phyloP scores from a whole-genome alignment of 2,113 vertebrate species.

The Choloepus hoffmanni region DNA sequence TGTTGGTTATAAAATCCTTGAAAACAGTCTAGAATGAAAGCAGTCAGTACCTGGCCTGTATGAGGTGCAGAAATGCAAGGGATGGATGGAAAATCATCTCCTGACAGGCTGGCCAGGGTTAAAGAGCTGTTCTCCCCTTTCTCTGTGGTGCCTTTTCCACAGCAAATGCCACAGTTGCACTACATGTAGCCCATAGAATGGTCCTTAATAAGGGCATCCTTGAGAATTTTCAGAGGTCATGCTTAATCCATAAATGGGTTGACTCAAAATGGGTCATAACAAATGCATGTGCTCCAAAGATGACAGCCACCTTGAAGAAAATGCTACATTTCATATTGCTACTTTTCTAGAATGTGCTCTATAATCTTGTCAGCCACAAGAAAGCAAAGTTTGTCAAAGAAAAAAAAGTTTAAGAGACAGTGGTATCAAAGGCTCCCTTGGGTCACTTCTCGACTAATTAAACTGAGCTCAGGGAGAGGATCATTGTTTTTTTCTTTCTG shows the following conservation, averaged over 20 bases:
- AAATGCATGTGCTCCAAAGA: not conserved
- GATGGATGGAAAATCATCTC: not conserved
- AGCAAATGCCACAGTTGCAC: not conserved
- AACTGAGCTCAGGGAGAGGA: not conserved
- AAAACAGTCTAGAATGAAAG: not conserved
- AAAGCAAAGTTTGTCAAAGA: not conserved
- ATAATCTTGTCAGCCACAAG: not conserved
- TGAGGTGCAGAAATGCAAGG: not conserved
- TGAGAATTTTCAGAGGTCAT: not conserved
- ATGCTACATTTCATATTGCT: not conserved
- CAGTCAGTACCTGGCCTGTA: not conserved
- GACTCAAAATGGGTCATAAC: not conserved
- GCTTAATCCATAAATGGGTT: not conserved
- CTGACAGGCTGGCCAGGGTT: not conserved
- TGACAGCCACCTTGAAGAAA: not conserved
- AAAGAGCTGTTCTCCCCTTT: not conserved
- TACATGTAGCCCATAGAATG: not conserved
- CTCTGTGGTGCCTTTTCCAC: not conserved
- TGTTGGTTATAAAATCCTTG: not conserved
- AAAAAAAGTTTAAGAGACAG: not conserved
- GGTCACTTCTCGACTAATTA: not conserved
- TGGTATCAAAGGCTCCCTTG: not conserved
- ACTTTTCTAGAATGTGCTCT: not conserved
- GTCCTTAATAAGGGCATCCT: not conserved
- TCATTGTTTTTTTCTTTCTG: no score